Base-by-base conservation (phyloP, 2,797 vertebrate genomes). In the Centroberyx gerrardi region DNA sequence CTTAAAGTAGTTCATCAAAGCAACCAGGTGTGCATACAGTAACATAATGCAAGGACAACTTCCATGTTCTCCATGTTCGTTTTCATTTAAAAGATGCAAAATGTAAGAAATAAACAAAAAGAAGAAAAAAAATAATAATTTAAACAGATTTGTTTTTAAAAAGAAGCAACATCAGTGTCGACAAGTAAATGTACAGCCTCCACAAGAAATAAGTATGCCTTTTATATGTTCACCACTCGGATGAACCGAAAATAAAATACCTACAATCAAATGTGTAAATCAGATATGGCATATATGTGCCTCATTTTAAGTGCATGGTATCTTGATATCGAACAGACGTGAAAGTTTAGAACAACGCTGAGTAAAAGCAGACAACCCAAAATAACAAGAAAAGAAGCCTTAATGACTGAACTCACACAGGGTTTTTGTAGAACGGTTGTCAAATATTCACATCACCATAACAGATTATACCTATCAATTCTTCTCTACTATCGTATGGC, bases 171-270 rank as follows among this genome's bases (percentile, higher is more conserved):
- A 83, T 74, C 40, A 81, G 72, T 94, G 92, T 90, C 95, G 93
- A 49, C 14, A 36, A 48, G 92, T 93, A 95, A 95, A 94, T 94
- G 93, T 95, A 95, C 94, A 95, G 94, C 91, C 94, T 42, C 79
- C 85, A 82, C 85, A 88, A 94, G 94, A 93, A 92, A 92, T 91
- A 78, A 92, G 92, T 95, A 94, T 95, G 95, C 94, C 96, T 96
- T 94, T 65, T 95, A 94, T 93, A 89, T 93, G 95, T 95, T 94
- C 92, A 95, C 92, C 94, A 91, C 87, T 95, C 56, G n/a, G 22
- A 95, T 94, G 92, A 90, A 93, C 91, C 54, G 69, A 70, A 46
- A 73, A 82, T 85, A 94, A 74, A 94, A 67, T 95, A 96, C 95
- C 94, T 95, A 96, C 94, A 96, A 86, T 90, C 86, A 95, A 70